These are phyloP conservation scores for Diabrotica balteata DNA, from an alignment of 2,888 invertebrate species.

Conservation along the genomic window DNA sequence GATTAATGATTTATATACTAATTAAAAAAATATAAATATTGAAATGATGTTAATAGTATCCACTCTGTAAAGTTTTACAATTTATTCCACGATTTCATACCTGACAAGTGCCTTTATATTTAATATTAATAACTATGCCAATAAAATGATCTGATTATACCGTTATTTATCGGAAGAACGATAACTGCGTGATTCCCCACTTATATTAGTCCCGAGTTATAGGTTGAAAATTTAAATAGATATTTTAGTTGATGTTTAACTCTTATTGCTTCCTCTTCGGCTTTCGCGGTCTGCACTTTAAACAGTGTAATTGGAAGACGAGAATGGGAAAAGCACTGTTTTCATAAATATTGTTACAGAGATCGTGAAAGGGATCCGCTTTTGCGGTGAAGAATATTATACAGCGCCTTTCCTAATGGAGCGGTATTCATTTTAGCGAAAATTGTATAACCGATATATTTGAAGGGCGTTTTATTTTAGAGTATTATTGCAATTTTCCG, in stretches of 20 bases:
- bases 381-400: slow-evolving; percentile 7
- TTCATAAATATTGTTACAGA: slow-evolving; percentile 16
- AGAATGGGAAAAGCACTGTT: slow-evolving; percentile 19
- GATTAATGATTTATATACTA: no score
- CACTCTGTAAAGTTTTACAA: slow-evolving; percentile 10
- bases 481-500: no score
- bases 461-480: no score
- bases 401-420: slow-evolving; percentile 2
- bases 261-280: slow-evolving; percentile 26
- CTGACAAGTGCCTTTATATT: slow-evolving; percentile 20
- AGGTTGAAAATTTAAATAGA: slow-evolving; percentile 27
- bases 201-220: slow-evolving; percentile 28
- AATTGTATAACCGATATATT: background rate
- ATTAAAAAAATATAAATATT: no score
- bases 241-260: slow-evolving; percentile 28
- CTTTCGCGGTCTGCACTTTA: slow-evolving; percentile 15
- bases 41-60: background rate
- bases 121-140: slow-evolving; percentile 26
- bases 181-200: slow-evolving; percentile 23
- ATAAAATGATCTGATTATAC: slow-evolving; percentile 26
- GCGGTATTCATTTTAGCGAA: slow-evolving; percentile 4
- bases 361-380: slow-evolving; percentile 8
- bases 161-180: slow-evolving; percentile 19
- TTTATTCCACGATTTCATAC: slow-evolving; percentile 25
- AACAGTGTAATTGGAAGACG: slow-evolving; percentile 19